These are phyloP conservation scores for Octodonta nipae DNA, from an alignment of 2,888 invertebrate genomes.

Conservation along the genomic window DNA sequence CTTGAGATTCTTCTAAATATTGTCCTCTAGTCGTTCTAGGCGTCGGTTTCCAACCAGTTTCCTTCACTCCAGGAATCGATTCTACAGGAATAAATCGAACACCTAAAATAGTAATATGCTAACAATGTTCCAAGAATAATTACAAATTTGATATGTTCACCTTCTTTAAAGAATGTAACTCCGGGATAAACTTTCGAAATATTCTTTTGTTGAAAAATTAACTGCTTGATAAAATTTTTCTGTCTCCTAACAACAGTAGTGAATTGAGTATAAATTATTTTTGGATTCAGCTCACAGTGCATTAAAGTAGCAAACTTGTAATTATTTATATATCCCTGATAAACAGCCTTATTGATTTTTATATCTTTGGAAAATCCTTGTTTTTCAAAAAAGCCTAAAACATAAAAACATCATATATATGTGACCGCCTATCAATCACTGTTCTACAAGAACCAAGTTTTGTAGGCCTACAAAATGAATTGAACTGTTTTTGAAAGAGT, in stretches of 20 bases:
- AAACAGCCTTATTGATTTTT: conserved; percentile 51
- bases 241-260: conserved; percentile 78
- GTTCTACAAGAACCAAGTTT: too few relatives aligned
- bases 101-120: conserved; percentile 19
- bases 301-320: conserved; percentile 96
- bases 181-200: conserved; percentile 70
- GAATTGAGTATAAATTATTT: conserved; percentile 87
- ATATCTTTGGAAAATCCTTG: conserved; percentile 97
- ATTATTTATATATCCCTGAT: conserved; percentile 91
- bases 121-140: too few relatives aligned
- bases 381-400: conserved; percentile 80
- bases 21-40: conserved; percentile 45
- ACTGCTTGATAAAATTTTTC: conserved; percentile 68
- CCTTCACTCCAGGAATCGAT: conserved; percentile 72
- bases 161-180: conserved; percentile 81
- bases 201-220: conserved; percentile 76
- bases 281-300: conserved; percentile 93
- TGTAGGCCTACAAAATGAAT: too few relatives aligned
- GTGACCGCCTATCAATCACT: too few relatives aligned
- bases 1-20: conserved; percentile 53
- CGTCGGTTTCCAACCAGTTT: conserved; percentile 69
- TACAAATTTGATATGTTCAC: conserved; percentile 10
- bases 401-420: too few relatives aligned
- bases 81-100: conserved; percentile 77
- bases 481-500: too few relatives aligned